phyloP scores from a whole-genome alignment of 1,140 invertebrate species.

The Diabrotica virgifera region DNA sequence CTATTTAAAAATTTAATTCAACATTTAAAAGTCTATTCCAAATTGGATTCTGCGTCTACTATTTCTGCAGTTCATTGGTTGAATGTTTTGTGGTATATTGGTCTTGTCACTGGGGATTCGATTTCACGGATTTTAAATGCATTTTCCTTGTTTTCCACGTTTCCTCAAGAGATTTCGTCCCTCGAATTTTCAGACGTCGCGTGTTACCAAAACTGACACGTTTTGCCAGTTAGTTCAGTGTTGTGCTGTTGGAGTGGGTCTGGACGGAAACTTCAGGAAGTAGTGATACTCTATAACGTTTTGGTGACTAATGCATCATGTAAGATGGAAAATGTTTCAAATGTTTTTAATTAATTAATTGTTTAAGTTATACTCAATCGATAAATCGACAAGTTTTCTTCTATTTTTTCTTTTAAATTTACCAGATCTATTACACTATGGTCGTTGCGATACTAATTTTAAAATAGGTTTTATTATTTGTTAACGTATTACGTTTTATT shows the following conservation, averaged over 20 bases:
- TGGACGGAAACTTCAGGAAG: not conserved
- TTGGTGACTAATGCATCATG: too few species aligned
- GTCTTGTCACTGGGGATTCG: conserved; percentile 4
- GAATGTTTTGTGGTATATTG: conserved; percentile 15
- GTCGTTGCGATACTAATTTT: too few species aligned
- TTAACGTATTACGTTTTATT: too few species aligned
- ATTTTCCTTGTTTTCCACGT: conserved; percentile 17
- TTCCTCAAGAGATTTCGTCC: conserved; percentile 14
- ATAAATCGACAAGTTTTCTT: too few species aligned
- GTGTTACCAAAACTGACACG: not conserved
- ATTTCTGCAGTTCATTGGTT: conserved; percentile 9
- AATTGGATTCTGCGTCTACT: conserved; percentile 11
- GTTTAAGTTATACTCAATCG: too few species aligned
- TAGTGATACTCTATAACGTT: not conserved
- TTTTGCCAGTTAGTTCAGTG: not conserved
- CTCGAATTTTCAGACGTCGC: conserved; percentile 10
- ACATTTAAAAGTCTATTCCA: too few species aligned
- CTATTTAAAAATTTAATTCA: too few species aligned
- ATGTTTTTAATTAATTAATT: too few species aligned
- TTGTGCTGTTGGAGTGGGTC: not conserved
- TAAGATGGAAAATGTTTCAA: too few species aligned
- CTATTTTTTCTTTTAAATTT: too few species aligned
- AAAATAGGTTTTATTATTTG: too few species aligned
- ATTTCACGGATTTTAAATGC: conserved; percentile 22
- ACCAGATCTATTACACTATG: too few species aligned